These are phyloP conservation scores for Bubo blakistoni DNA, from an alignment of 2,113 vertebrate species.

Conservation along the genomic window DNA sequence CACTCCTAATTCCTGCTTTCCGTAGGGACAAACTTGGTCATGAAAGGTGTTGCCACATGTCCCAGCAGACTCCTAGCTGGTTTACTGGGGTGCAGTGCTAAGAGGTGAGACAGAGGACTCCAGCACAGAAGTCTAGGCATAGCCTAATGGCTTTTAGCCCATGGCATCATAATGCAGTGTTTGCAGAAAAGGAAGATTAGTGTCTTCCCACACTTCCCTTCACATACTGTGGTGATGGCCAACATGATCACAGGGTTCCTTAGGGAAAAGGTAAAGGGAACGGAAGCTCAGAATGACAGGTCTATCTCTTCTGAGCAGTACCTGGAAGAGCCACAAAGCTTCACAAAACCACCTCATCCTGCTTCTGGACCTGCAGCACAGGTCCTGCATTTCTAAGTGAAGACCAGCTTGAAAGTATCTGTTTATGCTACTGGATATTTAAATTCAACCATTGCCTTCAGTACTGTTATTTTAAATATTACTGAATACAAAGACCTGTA, in stretches of 20 bases:
- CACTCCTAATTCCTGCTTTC: neutral
- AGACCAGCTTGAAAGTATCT: neutral
- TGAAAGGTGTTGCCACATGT: neutral
- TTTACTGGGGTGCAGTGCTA: neutral
- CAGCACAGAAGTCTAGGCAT: neutral
- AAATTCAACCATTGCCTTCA: neutral
- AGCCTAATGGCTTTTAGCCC: neutral
- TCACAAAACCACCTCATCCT: neutral
- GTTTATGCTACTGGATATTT: neutral
- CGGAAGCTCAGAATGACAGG: neutral
- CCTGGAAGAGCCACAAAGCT: neutral
- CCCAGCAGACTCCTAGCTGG: neutral
- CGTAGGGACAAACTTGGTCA: neutral
- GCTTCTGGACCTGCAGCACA: neutral
- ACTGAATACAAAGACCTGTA: neutral
- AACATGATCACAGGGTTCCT: neutral
- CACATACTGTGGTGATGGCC: neutral
- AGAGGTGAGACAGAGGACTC: neutral
- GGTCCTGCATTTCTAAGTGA: neutral
- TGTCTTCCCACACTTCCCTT: neutral
- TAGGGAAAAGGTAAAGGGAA: neutral
- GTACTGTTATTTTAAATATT: neutral
- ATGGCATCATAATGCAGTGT: neutral
- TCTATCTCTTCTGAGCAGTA: neutral
- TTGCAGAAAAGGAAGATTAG: neutral